Evolutionary conservation across 2,888 invertebrate genomes (phyloP).

Genomic region (Pollenia labialis): DNA sequence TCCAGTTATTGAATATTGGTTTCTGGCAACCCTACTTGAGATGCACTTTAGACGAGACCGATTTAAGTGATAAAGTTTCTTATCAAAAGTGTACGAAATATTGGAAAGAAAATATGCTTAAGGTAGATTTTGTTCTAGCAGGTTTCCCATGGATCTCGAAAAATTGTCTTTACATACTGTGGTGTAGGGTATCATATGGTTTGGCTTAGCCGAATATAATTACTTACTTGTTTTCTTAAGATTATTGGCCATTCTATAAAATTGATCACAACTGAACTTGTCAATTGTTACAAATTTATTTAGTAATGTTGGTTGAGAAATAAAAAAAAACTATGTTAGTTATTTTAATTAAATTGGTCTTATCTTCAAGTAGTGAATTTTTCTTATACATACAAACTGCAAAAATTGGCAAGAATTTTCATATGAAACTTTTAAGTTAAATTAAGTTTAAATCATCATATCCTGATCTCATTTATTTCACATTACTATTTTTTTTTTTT

Average conservation of each 20-base stretch:
- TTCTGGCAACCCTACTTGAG: too few species aligned
- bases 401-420: conserved; percentile 58
- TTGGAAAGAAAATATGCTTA: too few species aligned
- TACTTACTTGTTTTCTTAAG: too few species aligned
- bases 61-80: too few species aligned
- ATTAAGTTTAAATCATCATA: conserved; percentile 62
- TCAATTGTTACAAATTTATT: conserved; percentile 44
- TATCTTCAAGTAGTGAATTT: not conserved
- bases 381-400: conserved; percentile 16
- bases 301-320: not conserved
- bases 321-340: conserved; percentile 24
- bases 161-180: too few species aligned
- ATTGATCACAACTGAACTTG: conserved; percentile 11
- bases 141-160: too few species aligned
- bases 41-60: too few species aligned
- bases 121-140: too few species aligned
- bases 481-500: conserved; percentile 6
- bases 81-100: too few species aligned
- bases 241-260: conserved; percentile 1
- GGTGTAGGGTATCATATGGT: too few species aligned
- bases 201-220: too few species aligned
- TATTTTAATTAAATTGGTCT: conserved; percentile 66
- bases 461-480: conserved; percentile 56
- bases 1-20: too few species aligned
- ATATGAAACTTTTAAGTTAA: conserved; percentile 53